Conservation (phyloP, 2,797 vertebrate species). For the Enteromius thamalakanensis region DNA sequence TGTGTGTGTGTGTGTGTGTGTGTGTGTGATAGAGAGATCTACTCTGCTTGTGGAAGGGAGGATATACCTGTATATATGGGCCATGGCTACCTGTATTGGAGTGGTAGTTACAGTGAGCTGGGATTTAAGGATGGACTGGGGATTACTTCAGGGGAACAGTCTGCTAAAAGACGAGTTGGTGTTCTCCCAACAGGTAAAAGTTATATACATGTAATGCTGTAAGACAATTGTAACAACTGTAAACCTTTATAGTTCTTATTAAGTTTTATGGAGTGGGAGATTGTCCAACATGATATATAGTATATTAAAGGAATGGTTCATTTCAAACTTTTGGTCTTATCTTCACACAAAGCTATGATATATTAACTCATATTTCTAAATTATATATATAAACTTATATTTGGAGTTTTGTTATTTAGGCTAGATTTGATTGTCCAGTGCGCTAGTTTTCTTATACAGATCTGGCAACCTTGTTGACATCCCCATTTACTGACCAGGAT, state of each 20-base stretch:
- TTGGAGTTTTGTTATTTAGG: conserved; percentile 2
- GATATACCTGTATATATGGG: conserved; percentile 88
- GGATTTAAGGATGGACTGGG: conserved; percentile 91
- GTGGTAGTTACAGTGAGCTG: conserved; percentile 86
- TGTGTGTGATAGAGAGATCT: conserved; percentile 70
- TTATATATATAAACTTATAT: neutral
- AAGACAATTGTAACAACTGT: too few species aligned
- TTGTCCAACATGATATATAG: neutral
- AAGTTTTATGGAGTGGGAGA: neutral
- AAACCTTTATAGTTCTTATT: neutral
- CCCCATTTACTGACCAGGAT: neutral
- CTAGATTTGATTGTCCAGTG: neutral
- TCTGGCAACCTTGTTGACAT: neutral
- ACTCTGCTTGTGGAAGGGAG: conserved; percentile 44
- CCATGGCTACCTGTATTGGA: conserved; percentile 81
- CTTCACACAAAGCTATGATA: neutral
- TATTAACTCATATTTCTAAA: neutral
- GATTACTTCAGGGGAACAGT: conserved; percentile 85
- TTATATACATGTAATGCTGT: neutral
- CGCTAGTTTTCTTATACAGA: neutral
- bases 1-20: conserved; percentile 70
- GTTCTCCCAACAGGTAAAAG: conserved; percentile 81
- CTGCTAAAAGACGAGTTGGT: conserved; percentile 86
- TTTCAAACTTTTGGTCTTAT: neutral
- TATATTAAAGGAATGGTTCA: neutral